Evolutionary conservation across 2,888 invertebrate genomes (phyloP), one percentile per base, ranked within the genome.

Genomic region (Dioctria linearis): DNA sequence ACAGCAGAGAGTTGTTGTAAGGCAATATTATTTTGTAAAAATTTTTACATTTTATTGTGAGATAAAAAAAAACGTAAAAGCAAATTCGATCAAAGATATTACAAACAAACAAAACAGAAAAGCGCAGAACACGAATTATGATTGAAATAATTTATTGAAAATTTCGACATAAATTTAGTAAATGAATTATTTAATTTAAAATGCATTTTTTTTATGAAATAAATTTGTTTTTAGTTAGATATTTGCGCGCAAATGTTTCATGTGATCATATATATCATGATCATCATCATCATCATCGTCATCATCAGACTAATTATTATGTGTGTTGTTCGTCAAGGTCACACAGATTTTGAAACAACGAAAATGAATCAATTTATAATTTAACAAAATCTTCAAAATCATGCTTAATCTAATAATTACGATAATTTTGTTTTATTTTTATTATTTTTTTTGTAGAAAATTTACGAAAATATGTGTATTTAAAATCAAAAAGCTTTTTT

Each of bases 401-500:
- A 76, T 63, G 25, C 40, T 76, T 76, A 76, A 54, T 76, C 76
- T 63, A 76, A 76, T 76, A 46, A 43, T 63, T 25, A 25, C 25
- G 40, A 49, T 76, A 63, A 63, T 63, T 63, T 25, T 25, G 25
- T 25, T 25, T 25, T 25, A 25, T 25, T 25, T 25, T 25, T 25
- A 25, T 25, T 25, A n/a, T 25, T 25, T 25, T 25, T 25, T 59
- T 76, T 61, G 63, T 76, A 76, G 63, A 76, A 76, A 76, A 76
- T 63, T 63, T 63, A 76, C 46, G 76, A 39, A 76, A 76, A 25
- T 25, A 25, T 25, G 25, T 25, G 25, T 76, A 76, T 76, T 76
- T 63, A 76, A 76, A 76, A 76, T 63, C 61, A 61, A 76, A 25
- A 25, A 76, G 49, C 63, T 76, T 76, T 66, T 75, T 76, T 76